Evolutionary conservation across 2,888 invertebrate species (phyloP), one percentile per base, ranked within the genome.

Genomic region (Adineta ricciae): DNA sequence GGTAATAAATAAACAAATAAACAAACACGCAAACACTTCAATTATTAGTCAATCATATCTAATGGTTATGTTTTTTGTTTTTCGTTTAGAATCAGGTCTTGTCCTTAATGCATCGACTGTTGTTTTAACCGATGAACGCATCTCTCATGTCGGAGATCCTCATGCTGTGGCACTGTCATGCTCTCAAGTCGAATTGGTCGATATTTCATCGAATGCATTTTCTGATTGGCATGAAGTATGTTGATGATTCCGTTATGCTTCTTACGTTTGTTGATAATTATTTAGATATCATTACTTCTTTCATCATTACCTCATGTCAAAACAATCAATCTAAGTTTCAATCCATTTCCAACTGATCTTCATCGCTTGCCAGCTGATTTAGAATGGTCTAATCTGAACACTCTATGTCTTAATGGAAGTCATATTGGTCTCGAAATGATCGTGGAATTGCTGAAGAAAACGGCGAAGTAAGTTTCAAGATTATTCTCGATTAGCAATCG

Each of bases 221-320:
- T 49, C 27, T 14, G 84, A 85, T 84, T 85, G 85, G 85, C 52
- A 24, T 24, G 85, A 85, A 54, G 84, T 85, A 9, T 84, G 84
- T 78, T 73, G 38, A 41, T 78, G 38, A 46, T 46, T 46, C 11
- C 11, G 46, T 46, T 11, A 11, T 24, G 7, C 21, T 73, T 0
- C 1, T 73, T 21, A n/a, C 9, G 38, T 11, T 46, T 46, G 11
- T 46, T 46, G 46, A 46, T 46, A 14, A 41, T 41, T n/a, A 24
- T 41, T 11, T 41, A 78, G 78, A 78, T 78, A 78, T 41, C 78
- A n/a, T 41, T 78, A 24, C 41, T 78, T n/a, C 32, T 78, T n/a
- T 41, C 41, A 11, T 78, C 78, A 38, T 78, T 78, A n/a, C 78
- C 78, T 14, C 78, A 78, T 78, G 41, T 78, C 41, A 78, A 78